These are phyloP conservation scores for Clavelina lepadiformis DNA, from an alignment of 23 tunicate species.

Conservation along the genomic window DNA sequence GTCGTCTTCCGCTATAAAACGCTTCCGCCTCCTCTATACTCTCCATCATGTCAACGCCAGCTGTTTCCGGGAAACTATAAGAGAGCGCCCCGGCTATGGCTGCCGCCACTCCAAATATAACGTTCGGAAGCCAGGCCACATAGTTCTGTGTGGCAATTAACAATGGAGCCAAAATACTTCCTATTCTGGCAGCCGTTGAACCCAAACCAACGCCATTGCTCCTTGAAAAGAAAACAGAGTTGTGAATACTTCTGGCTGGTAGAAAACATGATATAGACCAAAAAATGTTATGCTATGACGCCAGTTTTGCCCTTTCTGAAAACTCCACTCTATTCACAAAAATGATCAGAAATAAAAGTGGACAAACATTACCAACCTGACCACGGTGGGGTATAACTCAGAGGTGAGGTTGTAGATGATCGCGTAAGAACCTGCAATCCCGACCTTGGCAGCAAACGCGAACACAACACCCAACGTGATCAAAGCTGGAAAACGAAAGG, in stretches of 20 bases:
- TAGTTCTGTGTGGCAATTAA: slow-evolving; percentile 43
- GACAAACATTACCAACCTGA: slow-evolving; percentile 44
- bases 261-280: no score
- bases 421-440: slow-evolving; percentile 36
- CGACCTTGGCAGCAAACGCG: slow-evolving; percentile 48
- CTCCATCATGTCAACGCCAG: slow-evolving; percentile 56
- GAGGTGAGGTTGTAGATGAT: slow-evolving; percentile 48
- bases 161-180: slow-evolving; percentile 70
- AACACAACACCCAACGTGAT: slow-evolving; percentile 24
- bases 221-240: slow-evolving; percentile 20
- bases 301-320: no score
- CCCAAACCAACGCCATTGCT: slow-evolving; percentile 62
- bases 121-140: slow-evolving; percentile 67
- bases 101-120: slow-evolving; percentile 48
- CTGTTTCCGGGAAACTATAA: slow-evolving; percentile 56
- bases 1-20: slow-evolving; percentile 48
- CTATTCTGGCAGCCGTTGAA: slow-evolving; percentile 59
- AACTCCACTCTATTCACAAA: no score
- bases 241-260: not conserved
- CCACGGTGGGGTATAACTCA: slow-evolving; percentile 59
- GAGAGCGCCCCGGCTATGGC: slow-evolving; percentile 29
- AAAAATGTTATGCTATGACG: no score
- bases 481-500: slow-evolving; percentile 25
- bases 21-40: slow-evolving; percentile 68
- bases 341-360: no score